Base-by-base conservation (phyloP, 2,797 vertebrate species). In the Hozukius guyotensis region DNA sequence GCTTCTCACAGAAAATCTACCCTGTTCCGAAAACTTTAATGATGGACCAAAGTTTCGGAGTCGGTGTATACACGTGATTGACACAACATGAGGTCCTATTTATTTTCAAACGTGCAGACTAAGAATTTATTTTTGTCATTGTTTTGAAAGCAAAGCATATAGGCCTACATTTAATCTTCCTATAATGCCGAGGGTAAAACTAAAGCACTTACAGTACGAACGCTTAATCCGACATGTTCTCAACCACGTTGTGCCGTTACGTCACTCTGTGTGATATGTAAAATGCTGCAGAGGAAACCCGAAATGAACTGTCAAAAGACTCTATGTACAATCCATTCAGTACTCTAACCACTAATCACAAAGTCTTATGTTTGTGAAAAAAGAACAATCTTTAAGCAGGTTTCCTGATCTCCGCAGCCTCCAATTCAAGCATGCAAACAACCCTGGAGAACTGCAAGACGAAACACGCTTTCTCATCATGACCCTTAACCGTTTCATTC, bases 401-500 rank as follows among this genome's bases (percentile, higher is more conserved):
- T 42, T n/a, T 67, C 2, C 55, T 60, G 10, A 52, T 53, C 61
- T 57, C 3, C 1, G 56, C 11, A 31, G 46, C 12, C 27, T 55
- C 20, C 9, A 5, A 18, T 64, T 78, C 6, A 67, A 55, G 24
- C 4, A 24, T 59, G 61, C 13, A 36, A 77, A 73, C 59, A 67
- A 46, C 5, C 5, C 29, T 53, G 49, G 49, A 53, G 49, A 53
- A n/a, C 49, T 53, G 49, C 32, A 3, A 29, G 56, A 27, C 13
- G 52, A 77, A 87, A 81, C 22, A 1, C 24, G 5, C n/a, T 25
- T 72, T 76, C 64, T 75, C 25, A 6, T 65, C 36, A 49, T 66
- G 60, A 83, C 63, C 34, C 83, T 53, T 5, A 70, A 81, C 69
- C 32, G 57, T 75, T 85, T 74, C 36, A 55, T 56, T 61, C 72